Percentiles rank a stretch among this genome's conserved stretches.
Evolutionary conservation across 2,113 vertebrate genomes (phyloP).

Genomic region (Albula goreensis): DNA sequence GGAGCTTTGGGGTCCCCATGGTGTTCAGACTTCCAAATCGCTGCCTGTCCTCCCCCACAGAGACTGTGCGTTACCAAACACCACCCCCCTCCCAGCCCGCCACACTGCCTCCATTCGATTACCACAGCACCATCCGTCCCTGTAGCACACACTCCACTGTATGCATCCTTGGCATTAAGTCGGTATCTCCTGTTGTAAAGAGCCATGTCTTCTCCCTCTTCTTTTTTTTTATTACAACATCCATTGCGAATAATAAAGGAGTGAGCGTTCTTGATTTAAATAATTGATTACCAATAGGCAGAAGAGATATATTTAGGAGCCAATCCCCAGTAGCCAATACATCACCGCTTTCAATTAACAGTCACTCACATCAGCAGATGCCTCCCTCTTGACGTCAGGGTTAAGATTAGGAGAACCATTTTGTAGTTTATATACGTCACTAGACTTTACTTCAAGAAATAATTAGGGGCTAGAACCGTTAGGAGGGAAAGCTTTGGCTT

Average conservation of each 20-base stretch:
- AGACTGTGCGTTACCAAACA: constrained; percentile 8
- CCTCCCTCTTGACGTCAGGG: constrained; percentile 2
- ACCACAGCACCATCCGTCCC: background rate
- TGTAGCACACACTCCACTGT: background rate
- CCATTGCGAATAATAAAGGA: constrained; percentile 15
- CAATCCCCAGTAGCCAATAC: constrained; percentile 1
- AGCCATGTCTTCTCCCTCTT: constrained; percentile 13
- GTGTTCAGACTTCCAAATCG: background rate
- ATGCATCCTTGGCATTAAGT: background rate
- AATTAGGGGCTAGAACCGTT: background rate
- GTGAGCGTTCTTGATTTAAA: constrained; percentile 19
- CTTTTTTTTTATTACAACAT: constrained; percentile 13
- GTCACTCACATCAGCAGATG: constrained; percentile 26
- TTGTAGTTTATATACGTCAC: constrained; percentile 22
- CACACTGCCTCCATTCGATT: background rate
- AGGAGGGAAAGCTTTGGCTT: background rate
- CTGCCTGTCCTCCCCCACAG: background rate
- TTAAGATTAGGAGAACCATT: constrained; percentile 5
- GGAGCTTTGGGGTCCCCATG: background rate
- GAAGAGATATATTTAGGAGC: constrained; percentile 21
- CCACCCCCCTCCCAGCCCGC: background rate
- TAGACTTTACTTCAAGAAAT: constrained; percentile 16
- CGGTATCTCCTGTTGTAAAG: background rate
- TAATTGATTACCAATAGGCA: constrained; percentile 31
- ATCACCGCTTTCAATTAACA: constrained; percentile 29